Conservation (phyloP, 2,888 invertebrate genomes). For the Onchidella celtica region DNA sequence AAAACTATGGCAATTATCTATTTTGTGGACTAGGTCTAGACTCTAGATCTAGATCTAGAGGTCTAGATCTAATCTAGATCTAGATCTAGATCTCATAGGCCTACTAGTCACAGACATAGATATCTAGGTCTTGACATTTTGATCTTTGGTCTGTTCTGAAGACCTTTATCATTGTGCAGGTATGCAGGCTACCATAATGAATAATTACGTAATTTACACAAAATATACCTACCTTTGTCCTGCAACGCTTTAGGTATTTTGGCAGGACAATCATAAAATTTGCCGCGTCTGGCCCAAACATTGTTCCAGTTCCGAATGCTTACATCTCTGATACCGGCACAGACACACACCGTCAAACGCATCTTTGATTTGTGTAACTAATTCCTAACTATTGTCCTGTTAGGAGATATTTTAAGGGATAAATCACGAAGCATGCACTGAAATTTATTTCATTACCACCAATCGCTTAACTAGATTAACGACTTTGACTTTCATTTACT, state of each 20-base stretch:
- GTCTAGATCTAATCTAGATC: too few relatives aligned
- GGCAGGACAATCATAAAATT: constrained; percentile 36
- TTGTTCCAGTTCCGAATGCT: constrained; percentile 36
- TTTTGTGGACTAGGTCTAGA: too few relatives aligned
- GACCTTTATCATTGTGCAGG: not conserved
- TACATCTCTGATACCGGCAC: constrained; percentile 26
- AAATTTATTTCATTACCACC: too few relatives aligned
- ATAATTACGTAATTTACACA: not conserved
- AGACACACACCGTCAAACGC: constrained; percentile 14
- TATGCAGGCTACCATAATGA: not conserved
- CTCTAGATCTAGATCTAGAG: constrained; percentile 10
- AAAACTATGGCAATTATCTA: too few relatives aligned
- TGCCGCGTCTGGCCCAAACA: constrained; percentile 26
- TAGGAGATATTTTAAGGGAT: too few relatives aligned
- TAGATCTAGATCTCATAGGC: too few relatives aligned
- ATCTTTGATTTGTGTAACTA: too few relatives aligned
- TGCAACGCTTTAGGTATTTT: constrained; percentile 26
- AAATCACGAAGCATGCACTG: not conserved
- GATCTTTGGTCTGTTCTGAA: too few relatives aligned
- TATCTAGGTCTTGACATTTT: too few relatives aligned
- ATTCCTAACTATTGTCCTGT: not conserved
- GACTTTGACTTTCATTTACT: too few relatives aligned
- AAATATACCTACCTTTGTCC: constrained; percentile 33
- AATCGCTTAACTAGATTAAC: too few relatives aligned
- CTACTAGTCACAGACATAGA: too few relatives aligned